phyloP scores from a whole-genome alignment of 2,113 vertebrate genomes.

The Petrocephalus zakoni region DNA sequence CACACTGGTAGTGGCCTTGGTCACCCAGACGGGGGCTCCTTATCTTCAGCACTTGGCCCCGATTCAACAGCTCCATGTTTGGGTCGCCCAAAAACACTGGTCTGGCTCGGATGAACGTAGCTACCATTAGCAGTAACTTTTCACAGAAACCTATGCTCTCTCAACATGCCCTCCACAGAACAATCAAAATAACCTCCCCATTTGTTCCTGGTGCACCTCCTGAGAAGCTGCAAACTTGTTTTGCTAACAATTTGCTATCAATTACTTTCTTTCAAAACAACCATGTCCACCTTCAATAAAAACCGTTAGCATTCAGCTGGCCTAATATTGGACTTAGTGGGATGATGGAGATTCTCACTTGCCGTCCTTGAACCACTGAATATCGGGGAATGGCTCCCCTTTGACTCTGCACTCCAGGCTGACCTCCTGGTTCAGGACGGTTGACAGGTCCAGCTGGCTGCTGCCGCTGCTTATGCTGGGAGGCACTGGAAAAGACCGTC shows the following conservation, averaged over 20 bases:
- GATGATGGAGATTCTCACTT: slow-evolving; percentile 68
- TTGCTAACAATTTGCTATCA: neutral
- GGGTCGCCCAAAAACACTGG: slow-evolving; percentile 77
- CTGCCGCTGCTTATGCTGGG: slow-evolving; percentile 66
- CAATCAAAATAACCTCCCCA: neutral
- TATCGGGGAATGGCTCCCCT: slow-evolving; percentile 76
- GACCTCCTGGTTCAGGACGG: slow-evolving; percentile 68
- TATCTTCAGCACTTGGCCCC: slow-evolving; percentile 75
- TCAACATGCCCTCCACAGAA: neutral
- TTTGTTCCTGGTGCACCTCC: neutral
- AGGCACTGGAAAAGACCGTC: slow-evolving; percentile 68
- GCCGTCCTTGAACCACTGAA: slow-evolving; percentile 93
- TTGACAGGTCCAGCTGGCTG: slow-evolving; percentile 60
- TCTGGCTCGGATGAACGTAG: slow-evolving; percentile 52
- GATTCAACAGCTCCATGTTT: slow-evolving; percentile 71
- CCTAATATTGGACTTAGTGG: neutral
- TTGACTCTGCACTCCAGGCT: slow-evolving; percentile 77
- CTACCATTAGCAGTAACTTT: neutral
- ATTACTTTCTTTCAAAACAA: neutral
- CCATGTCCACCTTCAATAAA: neutral
- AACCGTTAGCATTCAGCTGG: neutral
- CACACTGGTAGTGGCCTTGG: slow-evolving; percentile 85
- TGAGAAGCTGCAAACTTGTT: neutral
- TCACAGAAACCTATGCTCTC: neutral
- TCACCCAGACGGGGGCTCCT: slow-evolving; percentile 75